A percentile compares a stretch with the other conserved stretches of the same genome.
Conservation (phyloP, 1,140 invertebrate species). For the Trichoplusia ni region DNA sequence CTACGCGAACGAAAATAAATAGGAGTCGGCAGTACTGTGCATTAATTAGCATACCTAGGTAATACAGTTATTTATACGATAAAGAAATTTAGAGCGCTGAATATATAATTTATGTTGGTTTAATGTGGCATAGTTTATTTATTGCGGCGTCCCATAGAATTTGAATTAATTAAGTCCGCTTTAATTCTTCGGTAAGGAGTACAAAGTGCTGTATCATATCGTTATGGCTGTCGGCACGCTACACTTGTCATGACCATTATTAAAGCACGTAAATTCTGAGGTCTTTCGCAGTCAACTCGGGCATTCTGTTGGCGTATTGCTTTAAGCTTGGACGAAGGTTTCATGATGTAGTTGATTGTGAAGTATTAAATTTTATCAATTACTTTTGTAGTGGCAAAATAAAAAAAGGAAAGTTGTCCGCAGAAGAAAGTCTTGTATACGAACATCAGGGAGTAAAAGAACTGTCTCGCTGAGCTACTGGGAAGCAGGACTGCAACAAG, state of each 20-base stretch:
- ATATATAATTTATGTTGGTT: slow-evolving; percentile 13
- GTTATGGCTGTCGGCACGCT: slow-evolving; percentile 4
- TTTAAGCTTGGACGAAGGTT: no score
- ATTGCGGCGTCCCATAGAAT: slow-evolving; percentile 1
- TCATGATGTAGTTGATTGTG: no score
- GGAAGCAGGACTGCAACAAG: no score
- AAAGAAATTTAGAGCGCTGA: slow-evolving; percentile 18
- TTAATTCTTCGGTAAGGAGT: slow-evolving; percentile 6
- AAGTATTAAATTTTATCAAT: no score
- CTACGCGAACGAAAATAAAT: slow-evolving; percentile 9
- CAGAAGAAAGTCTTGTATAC: no score
- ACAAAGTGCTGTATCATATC: slow-evolving; percentile 4
- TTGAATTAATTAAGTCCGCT: slow-evolving; percentile 17
- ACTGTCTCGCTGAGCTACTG: no score
- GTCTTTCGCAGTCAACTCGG: no score
- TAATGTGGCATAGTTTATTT: slow-evolving; percentile 11
- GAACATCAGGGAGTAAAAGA: no score
- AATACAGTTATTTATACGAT: slow-evolving; percentile 13
- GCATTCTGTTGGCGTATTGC: no score
- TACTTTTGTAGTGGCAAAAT: no score
- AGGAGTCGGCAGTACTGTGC: not conserved
- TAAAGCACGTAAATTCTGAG: no score
- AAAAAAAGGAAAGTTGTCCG: no score
- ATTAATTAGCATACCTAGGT: slow-evolving; percentile 21
- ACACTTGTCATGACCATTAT: not conserved